phyloP scores from a whole-genome alignment of 2,888 invertebrate genomes.

The Sphinx pinastri region DNA sequence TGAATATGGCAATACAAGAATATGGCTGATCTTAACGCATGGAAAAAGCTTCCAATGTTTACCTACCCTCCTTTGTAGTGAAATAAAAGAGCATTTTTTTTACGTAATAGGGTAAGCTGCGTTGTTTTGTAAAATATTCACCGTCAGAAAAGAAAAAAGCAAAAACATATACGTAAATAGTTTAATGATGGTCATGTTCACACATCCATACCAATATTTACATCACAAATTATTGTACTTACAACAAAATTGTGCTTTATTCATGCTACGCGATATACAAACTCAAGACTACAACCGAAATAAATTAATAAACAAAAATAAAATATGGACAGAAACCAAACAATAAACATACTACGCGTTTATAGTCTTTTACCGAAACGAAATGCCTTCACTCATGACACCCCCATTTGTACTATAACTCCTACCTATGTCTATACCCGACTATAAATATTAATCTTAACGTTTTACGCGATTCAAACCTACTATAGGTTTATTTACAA shows the following conservation, averaged over 20 bases:
- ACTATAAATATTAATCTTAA: constrained; percentile 29
- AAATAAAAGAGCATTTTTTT: too few species aligned
- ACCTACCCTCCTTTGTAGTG: too few species aligned
- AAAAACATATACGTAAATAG: constrained; percentile 72
- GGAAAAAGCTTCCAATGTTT: too few species aligned
- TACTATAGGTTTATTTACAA: constrained; percentile 31
- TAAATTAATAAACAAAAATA: constrained; percentile 54
- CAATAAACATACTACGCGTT: constrained; percentile 49
- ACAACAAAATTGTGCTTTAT: constrained; percentile 79
- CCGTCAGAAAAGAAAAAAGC: constrained; percentile 29
- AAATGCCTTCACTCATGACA: constrained; percentile 32
- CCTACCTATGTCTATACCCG: constrained; percentile 28
- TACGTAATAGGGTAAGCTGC: not conserved
- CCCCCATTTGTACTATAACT: constrained; percentile 34
- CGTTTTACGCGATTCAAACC: constrained; percentile 34
- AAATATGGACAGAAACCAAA: constrained; percentile 58
- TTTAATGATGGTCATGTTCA: constrained; percentile 81
- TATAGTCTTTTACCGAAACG: constrained; percentile 54
- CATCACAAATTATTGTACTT: constrained; percentile 74
- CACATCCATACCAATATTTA: constrained; percentile 80
- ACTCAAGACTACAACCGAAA: constrained; percentile 55
- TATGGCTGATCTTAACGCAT: too few species aligned
- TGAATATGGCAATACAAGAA: too few species aligned
- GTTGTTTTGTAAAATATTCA: not conserved
- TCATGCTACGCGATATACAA: constrained; percentile 49